Evolutionary conservation across 1,140 invertebrate species (phyloP), one percentile per base, ranked within the genome.

Genomic region (Cydia splendana): DNA sequence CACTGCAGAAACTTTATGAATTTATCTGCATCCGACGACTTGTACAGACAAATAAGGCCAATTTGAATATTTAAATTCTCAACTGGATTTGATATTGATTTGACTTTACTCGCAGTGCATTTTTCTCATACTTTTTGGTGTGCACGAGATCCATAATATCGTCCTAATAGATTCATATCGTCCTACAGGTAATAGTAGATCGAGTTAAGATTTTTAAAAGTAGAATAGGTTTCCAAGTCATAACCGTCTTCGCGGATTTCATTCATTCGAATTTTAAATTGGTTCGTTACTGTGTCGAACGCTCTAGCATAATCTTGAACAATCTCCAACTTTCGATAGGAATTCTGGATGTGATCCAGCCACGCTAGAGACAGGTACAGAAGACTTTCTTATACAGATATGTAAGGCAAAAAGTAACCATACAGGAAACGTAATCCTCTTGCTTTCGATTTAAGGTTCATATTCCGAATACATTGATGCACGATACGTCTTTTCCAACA

Each of bases 251-350:
- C 67, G n/a, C 34, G 38, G n/a, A 18, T 18, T 71, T 45, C 67
- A 38, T 71, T 71, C 67, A 71, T 71, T 71, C 67, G 67, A 71
- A 71, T 71, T 71, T 71, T 71, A 71, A 71, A 71, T 71, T 71
- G 67, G 67, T 71, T 71, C 67, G 67, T 71, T 71, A 71, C 67
- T 38, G 67, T 42, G 67, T 71, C 67, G 67, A 71, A 71, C 67
- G 34, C 34, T 38, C 67, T 71, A 71, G 67, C 13, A 42, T 71
- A 71, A 71, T 71, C 67, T 71, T 34, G 67, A 71, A 71, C 67
- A 71, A 71, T 71, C 67, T 71, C 67, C 13, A 71, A 71, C 67
- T 71, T 71, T 71, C 67, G 34, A 71, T 71, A 38, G 67, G 38
- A 71, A 42, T 71, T 71, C 67, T 71, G 67, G 67, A 71, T 71